phyloP scores from a whole-genome alignment of 2,113 vertebrate genomes.

The Chunga burmeisteri region DNA sequence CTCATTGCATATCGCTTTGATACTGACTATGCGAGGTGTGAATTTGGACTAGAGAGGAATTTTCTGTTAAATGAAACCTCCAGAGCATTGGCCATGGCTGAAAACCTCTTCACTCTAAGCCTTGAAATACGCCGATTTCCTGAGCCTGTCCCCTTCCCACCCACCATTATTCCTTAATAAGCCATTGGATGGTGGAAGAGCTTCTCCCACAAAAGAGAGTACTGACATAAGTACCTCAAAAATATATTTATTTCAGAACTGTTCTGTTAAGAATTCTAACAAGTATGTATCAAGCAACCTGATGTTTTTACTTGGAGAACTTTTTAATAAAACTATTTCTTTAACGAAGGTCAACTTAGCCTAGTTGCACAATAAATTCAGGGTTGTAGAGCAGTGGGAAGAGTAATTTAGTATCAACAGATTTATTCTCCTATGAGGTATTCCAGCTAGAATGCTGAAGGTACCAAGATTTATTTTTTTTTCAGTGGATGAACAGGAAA shows the following conservation, averaged over 20 bases:
- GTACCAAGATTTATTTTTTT: not conserved
- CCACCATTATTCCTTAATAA: not conserved
- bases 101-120: not conserved
- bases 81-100: not conserved
- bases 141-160: not conserved
- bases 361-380: not conserved
- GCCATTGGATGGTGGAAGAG: not conserved
- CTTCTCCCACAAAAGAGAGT: not conserved
- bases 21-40: not conserved
- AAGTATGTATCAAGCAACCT: not conserved
- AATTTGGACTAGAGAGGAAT: not conserved
- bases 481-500: not conserved
- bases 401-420: not conserved
- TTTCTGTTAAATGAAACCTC: constrained; percentile 10
- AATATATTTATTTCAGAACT: not conserved
- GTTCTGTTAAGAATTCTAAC: not conserved
- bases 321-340: not conserved
- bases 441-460: not conserved
- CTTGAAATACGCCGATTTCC: not conserved
- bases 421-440: not conserved
- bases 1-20: not conserved
- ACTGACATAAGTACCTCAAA: not conserved
- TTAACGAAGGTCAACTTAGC: not conserved
- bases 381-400: not conserved
- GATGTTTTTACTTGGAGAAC: not conserved